A percentile compares a stretch with the other conserved stretches of the same genome.
These are phyloP conservation scores for Strix uralensis DNA, from an alignment of 2,113 vertebrate species.

Conservation along the genomic window DNA sequence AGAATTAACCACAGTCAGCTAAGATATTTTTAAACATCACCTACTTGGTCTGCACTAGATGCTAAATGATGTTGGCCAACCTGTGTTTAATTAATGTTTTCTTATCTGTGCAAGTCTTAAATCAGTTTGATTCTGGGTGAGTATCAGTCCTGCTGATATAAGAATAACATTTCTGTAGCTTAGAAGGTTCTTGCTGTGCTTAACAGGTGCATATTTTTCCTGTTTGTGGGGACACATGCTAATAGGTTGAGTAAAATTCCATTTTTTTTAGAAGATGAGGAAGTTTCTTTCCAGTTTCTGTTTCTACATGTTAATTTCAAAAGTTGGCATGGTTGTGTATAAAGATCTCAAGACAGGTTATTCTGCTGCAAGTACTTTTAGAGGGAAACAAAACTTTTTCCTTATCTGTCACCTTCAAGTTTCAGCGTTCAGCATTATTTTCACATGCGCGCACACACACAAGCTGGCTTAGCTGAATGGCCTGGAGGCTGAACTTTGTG, in stretches of 20 bases:
- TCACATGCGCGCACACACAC: not conserved
- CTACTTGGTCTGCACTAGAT: conserved; percentile 25
- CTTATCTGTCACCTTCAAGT: not conserved
- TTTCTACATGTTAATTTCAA: not conserved
- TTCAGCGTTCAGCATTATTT: not conserved
- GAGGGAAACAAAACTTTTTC: not conserved
- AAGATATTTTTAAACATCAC: conserved; percentile 64
- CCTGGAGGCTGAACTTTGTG: not conserved
- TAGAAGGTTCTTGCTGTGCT: not conserved
- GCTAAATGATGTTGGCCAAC: conserved; percentile 11
- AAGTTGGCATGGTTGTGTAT: not conserved
- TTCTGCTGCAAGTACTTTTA: not conserved
- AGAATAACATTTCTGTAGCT: not conserved
- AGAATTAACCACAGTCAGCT: conserved; percentile 53
- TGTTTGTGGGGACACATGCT: not conserved
- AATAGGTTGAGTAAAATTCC: not conserved
- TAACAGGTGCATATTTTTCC: not conserved
- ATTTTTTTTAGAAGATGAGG: not conserved
- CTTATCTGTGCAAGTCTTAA: not conserved
- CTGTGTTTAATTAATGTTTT: conserved; percentile 26
- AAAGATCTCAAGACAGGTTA: not conserved
- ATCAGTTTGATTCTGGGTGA: conserved; percentile 2
- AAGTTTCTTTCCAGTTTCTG: not conserved
- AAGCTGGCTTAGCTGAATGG: not conserved
- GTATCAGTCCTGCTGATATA: not conserved